Conservation (phyloP, 2,797 vertebrate species). For the Notamacropus eugenii region DNA sequence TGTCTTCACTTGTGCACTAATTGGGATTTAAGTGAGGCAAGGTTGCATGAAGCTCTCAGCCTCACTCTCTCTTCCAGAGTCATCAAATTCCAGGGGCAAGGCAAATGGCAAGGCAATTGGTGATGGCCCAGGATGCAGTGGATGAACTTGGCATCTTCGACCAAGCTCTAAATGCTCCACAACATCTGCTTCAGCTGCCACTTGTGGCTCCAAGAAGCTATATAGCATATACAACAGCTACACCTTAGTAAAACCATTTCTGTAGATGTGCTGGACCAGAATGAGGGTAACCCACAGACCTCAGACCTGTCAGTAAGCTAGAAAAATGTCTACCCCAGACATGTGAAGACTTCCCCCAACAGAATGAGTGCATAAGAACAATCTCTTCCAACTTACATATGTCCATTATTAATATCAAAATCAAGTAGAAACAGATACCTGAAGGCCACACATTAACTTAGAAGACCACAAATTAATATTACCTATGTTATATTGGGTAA, state of each 20-base stretch:
- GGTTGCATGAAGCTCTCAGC: neutral
- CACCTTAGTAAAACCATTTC: neutral
- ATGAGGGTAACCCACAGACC: neutral
- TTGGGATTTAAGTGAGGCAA: neutral
- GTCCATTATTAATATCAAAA: neutral
- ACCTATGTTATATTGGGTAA: neutral
- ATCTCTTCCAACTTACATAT: neutral
- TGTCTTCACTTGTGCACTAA: neutral
- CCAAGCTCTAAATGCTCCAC: neutral
- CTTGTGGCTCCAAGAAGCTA: neutral
- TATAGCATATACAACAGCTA: neutral
- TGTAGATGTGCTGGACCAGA: neutral
- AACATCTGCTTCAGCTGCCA: neutral
- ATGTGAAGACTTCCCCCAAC: neutral
- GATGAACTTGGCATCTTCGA: neutral
- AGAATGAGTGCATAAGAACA: neutral
- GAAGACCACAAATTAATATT: neutral
- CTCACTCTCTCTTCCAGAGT: neutral
- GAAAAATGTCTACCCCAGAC: neutral
- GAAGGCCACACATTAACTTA: neutral
- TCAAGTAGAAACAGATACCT: neutral
- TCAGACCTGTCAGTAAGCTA: neutral
- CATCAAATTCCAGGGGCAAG: neutral
- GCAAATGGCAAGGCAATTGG: neutral
- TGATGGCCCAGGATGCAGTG: neutral